Conservation (phyloP, 2,113 vertebrate genomes). For the Aythya baeri region DNA sequence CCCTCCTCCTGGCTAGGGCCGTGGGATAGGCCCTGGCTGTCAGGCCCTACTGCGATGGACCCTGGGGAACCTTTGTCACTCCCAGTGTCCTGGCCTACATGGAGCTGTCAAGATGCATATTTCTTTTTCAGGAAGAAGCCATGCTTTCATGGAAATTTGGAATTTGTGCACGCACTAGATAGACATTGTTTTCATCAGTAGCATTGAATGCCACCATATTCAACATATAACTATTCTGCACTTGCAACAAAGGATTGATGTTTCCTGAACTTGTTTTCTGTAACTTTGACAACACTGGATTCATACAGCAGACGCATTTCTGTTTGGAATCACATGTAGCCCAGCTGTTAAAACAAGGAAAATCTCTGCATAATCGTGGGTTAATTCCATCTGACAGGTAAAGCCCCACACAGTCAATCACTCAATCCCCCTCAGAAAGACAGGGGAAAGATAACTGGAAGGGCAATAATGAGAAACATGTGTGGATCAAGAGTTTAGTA, state of each 20-base stretch:
- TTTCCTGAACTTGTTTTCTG: neutral
- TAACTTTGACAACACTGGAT: neutral
- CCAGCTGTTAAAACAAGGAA: neutral
- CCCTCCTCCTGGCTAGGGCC: neutral
- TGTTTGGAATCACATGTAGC: neutral
- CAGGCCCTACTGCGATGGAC: neutral
- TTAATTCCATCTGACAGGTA: neutral
- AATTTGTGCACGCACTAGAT: neutral
- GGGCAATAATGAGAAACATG: neutral
- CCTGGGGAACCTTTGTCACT: neutral
- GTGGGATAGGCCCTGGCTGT: neutral
- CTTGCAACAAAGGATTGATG: neutral
- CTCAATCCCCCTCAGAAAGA: neutral
- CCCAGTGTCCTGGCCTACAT: neutral
- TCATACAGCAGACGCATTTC: neutral
- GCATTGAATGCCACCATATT: neutral
- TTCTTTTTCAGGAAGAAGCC: neutral
- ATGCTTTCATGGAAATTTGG: neutral
- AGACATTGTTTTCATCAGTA: neutral
- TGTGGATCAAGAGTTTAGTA: neutral
- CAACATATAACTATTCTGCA: neutral
- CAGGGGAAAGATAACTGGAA: neutral
- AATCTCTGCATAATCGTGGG: neutral
- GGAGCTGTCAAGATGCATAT: neutral
- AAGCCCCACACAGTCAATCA: neutral